Percentiles rank a stretch among this genome's conserved stretches.
These are phyloP conservation scores for Recurvirostra avosetta DNA, from an alignment of 2,113 vertebrate species.

Conservation along the genomic window DNA sequence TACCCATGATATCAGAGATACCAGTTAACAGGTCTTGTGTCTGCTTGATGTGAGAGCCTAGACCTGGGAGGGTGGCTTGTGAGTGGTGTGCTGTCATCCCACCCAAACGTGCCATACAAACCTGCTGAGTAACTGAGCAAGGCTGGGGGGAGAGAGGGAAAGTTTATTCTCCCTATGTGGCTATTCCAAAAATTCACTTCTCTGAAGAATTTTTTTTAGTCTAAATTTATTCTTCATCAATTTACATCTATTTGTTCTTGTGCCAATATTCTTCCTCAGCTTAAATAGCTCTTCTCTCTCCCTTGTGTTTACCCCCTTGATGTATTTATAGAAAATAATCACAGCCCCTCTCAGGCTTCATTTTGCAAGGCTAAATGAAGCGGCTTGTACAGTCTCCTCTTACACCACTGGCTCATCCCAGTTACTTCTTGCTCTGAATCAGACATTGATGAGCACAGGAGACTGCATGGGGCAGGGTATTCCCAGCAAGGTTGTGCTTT, in stretches of 20 bases:
- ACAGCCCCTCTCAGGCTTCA: slow-evolving; percentile 7
- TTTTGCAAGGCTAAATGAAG: background rate
- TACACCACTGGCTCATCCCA: background rate
- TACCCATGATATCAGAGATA: background rate
- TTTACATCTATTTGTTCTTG: slow-evolving; percentile 51
- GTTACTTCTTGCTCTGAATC: background rate
- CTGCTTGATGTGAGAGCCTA: background rate
- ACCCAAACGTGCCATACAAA: background rate
- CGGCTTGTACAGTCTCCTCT: background rate
- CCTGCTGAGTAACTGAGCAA: background rate
- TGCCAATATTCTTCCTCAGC: slow-evolving; percentile 39
- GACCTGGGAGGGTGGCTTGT: background rate
- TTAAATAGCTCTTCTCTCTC: slow-evolving; percentile 43
- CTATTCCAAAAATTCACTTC: background rate
- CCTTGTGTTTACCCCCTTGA: slow-evolving; percentile 52
- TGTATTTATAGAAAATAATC: slow-evolving; percentile 60
- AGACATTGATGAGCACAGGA: background rate
- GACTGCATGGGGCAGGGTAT: fast-evolving
- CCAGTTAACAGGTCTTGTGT: background rate
- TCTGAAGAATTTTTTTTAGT: background rate
- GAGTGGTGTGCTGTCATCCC: background rate
- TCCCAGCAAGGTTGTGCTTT: fast-evolving
- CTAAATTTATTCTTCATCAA: slow-evolving; percentile 19
- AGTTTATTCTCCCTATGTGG: background rate
- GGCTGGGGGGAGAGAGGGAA: fast-evolving